Conservation (phyloP, 2,797 vertebrate species). For the Odontamblyopus lacepedii region DNA sequence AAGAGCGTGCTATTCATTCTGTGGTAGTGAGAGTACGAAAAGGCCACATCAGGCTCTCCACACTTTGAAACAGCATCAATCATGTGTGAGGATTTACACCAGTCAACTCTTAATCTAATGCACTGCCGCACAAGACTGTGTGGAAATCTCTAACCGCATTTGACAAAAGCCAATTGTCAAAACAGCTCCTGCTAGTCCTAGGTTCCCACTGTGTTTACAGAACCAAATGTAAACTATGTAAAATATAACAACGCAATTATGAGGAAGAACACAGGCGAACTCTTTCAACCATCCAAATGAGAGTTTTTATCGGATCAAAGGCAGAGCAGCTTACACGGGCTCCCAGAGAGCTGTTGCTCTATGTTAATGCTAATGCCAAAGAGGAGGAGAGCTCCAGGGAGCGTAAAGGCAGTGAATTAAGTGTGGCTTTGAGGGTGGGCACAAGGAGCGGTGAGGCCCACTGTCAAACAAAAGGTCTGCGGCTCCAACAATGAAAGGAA, state of each 20-base stretch:
- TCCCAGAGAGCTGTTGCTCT: slow-evolving; percentile 62
- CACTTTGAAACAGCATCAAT: slow-evolving; percentile 69
- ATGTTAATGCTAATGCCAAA: slow-evolving; percentile 76
- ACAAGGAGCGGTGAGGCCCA: slow-evolving; percentile 64
- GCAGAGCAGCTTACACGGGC: slow-evolving; percentile 33
- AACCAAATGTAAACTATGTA: slow-evolving; percentile 61
- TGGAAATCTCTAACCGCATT: slow-evolving; percentile 64
- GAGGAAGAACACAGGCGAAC: slow-evolving; percentile 54
- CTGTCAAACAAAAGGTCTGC: slow-evolving; percentile 51
- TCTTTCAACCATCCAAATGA: slow-evolving; percentile 71
- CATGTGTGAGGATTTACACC: slow-evolving; percentile 58
- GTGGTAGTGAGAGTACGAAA: slow-evolving; percentile 35
- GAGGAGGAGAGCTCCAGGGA: slow-evolving; percentile 39
- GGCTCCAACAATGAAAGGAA: slow-evolving; percentile 38
- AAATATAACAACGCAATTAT: slow-evolving; percentile 28
- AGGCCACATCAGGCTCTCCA: slow-evolving; percentile 66
- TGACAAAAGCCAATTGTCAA: slow-evolving; percentile 67
- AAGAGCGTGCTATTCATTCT: slow-evolving; percentile 43
- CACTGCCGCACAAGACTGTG: slow-evolving; percentile 63
- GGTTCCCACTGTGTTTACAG: slow-evolving; percentile 24
- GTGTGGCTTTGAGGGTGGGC: slow-evolving; percentile 32
- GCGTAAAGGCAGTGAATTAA: slow-evolving; percentile 58
- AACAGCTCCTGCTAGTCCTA: slow-evolving; percentile 31
- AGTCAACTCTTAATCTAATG: slow-evolving; percentile 62
- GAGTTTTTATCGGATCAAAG: slow-evolving; percentile 75